A percentile compares a stretch with the other conserved stretches of the same genome.
Evolutionary conservation across 2,888 invertebrate genomes (phyloP).

Genomic region (Phortica okadai): DNA sequence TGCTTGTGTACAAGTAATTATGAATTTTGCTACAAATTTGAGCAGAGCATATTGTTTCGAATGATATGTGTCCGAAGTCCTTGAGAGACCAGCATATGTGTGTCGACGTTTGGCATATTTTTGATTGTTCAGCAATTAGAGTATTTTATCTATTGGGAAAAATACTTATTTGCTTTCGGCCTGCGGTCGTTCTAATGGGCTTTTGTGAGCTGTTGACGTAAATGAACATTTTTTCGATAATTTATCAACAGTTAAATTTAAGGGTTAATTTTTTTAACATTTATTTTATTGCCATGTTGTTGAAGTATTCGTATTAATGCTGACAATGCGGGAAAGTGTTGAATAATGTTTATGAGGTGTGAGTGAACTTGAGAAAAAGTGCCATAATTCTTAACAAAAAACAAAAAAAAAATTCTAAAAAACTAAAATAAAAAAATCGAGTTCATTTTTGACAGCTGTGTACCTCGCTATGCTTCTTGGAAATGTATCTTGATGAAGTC

Average conservation of each 20-base stretch:
- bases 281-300: not conserved
- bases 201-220: slow-evolving; percentile 56
- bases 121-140: slow-evolving; percentile 61
- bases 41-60: not conserved
- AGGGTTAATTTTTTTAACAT: slow-evolving; percentile 32
- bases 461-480: not conserved
- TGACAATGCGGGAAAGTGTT: slow-evolving; percentile 25
- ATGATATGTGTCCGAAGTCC: not conserved
- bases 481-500: too few relatives aligned
- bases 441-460: not conserved
- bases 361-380: slow-evolving; percentile 15
- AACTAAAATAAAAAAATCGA: not conserved
- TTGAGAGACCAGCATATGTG: slow-evolving; percentile 59
- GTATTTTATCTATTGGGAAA: slow-evolving; percentile 43
- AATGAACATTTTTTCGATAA: not conserved
- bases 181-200: slow-evolving; percentile 45
- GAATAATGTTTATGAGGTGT: slow-evolving; percentile 7
- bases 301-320: not conserved
- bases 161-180: slow-evolving; percentile 58
- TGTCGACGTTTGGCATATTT: slow-evolving; percentile 55
- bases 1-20: not conserved
- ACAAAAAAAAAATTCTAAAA: slow-evolving; percentile 17
- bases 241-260: slow-evolving; percentile 10
- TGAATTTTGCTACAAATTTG: slow-evolving; percentile 27
- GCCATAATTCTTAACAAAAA: not conserved